Evolutionary conservation across 2,888 invertebrate species (phyloP).

Genomic region (Seira sanloemensis): DNA sequence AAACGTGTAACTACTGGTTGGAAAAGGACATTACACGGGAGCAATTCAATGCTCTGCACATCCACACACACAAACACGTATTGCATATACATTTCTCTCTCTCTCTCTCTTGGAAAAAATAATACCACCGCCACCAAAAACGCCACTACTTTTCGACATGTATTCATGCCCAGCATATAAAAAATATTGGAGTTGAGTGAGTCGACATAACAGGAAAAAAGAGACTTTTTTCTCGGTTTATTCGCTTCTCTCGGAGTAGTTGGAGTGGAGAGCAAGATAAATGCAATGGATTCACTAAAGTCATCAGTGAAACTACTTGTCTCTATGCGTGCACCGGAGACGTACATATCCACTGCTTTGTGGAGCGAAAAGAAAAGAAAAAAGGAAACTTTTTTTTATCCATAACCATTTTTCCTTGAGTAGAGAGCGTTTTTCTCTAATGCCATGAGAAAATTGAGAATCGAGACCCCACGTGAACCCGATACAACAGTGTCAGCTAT

Average conservation of each 20-base stretch:
- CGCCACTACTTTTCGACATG: slow-evolving; percentile 42
- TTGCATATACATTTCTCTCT: slow-evolving; percentile 18
- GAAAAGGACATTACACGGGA: slow-evolving; percentile 58
- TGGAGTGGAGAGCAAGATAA: slow-evolving; percentile 63
- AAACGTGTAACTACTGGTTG: slow-evolving; percentile 56
- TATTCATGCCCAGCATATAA: slow-evolving; percentile 54
- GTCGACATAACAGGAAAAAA: not conserved
- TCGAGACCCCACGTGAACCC: slow-evolving; percentile 61
- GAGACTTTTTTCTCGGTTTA: slow-evolving; percentile 46
- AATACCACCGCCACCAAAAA: slow-evolving; percentile 26
- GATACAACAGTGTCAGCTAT: slow-evolving; percentile 14
- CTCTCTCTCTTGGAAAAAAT: not conserved
- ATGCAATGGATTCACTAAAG: slow-evolving; percentile 63
- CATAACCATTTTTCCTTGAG: not conserved
- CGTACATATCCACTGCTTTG: slow-evolving; percentile 60
- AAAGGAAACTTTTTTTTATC: slow-evolving; percentile 35
- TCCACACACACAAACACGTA: slow-evolving; percentile 39
- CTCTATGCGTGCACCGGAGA: slow-evolving; percentile 56
- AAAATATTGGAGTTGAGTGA: slow-evolving; percentile 27
- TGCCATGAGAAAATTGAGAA: slow-evolving; percentile 23
- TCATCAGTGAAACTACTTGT: slow-evolving; percentile 63
- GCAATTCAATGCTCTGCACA: slow-evolving; percentile 39
- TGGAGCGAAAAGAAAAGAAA: slow-evolving; percentile 51
- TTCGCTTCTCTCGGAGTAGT: slow-evolving; percentile 59
- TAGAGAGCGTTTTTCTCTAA: slow-evolving; percentile 4